Conservation (phyloP, 2,888 invertebrate genomes). For the Tipula vernalis region DNA sequence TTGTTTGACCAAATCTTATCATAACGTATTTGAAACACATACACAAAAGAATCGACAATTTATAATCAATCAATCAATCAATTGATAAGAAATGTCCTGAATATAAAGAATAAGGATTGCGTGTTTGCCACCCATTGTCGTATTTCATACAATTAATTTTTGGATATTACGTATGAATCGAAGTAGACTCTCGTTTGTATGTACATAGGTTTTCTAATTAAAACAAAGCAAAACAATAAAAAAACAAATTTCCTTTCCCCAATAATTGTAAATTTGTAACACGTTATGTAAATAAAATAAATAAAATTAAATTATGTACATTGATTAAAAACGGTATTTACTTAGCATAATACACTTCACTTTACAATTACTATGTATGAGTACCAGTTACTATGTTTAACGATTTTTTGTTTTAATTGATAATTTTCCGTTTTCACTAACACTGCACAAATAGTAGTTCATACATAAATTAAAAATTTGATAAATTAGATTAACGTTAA, state of each 20-base stretch:
- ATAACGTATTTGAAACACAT: too few species aligned
- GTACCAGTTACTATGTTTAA: not conserved
- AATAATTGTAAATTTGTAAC: too few species aligned
- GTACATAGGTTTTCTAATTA: too few species aligned
- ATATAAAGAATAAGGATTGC: not conserved
- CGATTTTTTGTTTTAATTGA: not conserved
- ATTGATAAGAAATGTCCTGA: not conserved
- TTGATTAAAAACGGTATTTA: not conserved
- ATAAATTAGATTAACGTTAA: not conserved
- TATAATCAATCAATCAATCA: not conserved
- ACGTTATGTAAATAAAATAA: not conserved
- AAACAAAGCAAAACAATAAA: too few species aligned
- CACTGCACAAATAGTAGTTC: not conserved
- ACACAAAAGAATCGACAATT: not conserved
- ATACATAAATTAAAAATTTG: too few species aligned
- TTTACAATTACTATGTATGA: not conserved
- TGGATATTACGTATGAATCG: too few species aligned
- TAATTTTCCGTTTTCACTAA: not conserved
- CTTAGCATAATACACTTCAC: not conserved
- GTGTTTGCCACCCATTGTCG: not conserved
- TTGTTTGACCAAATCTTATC: too few species aligned
- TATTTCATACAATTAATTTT: too few species aligned
- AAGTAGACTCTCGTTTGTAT: too few species aligned
- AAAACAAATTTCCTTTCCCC: not conserved
- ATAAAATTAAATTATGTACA: not conserved